Percentiles rank a stretch among this genome's conserved stretches.
Evolutionary conservation across 2,797 vertebrate genomes (phyloP).

Genomic region (Syngnathus rostellatus): DNA sequence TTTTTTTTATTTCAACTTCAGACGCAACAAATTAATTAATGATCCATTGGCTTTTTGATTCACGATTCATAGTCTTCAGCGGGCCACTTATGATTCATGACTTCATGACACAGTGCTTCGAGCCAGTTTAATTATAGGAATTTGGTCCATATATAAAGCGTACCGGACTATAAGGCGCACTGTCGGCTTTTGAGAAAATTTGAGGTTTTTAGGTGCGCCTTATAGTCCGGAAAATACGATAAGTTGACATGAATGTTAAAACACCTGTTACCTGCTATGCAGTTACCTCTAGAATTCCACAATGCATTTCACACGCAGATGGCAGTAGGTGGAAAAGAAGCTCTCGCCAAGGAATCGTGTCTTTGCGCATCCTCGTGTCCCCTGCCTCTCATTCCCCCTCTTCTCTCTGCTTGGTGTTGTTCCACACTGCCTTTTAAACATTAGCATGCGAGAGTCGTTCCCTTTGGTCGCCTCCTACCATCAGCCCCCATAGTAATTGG

Average conservation of each 20-base stretch:
- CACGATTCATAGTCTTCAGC: no score
- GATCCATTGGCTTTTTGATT: no score
- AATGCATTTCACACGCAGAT: neutral
- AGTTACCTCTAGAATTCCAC: neutral
- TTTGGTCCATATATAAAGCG: no score
- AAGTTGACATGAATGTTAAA: neutral
- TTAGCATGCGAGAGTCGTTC: slow-evolving; percentile 67
- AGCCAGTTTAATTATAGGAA: no score
- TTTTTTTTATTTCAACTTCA: no score
- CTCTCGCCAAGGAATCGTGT: neutral
- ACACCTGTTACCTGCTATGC: neutral
- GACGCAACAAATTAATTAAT: no score
- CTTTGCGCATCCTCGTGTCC: neutral
- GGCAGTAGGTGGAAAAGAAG: neutral
- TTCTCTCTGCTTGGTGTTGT: neutral
- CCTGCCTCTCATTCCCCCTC: neutral
- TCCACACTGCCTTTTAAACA: slow-evolving; percentile 29
- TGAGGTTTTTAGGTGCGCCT: no score
- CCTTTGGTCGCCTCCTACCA: slow-evolving; percentile 23
- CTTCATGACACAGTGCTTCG: no score
- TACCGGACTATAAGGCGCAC: no score
- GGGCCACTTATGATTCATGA: no score
- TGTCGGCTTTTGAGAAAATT: no score
- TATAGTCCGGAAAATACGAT: no score
- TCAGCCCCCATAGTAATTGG: slow-evolving; percentile 68